These are phyloP conservation scores for Nannoperca obscura DNA, from an alignment of 2,797 vertebrate genomes.

Conservation along the genomic window DNA sequence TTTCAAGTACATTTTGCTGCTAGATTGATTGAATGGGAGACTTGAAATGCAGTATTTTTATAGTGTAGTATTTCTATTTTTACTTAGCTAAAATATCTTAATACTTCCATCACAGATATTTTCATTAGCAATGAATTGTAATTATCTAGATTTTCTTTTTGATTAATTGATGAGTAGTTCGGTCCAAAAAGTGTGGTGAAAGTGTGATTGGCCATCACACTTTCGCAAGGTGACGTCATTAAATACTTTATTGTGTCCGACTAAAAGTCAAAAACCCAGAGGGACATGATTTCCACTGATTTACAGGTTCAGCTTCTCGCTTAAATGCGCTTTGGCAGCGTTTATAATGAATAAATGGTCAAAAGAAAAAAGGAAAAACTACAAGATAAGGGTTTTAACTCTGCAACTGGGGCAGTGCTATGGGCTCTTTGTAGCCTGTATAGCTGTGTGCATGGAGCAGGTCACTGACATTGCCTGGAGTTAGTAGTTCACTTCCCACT, in stretches of 20 bases:
- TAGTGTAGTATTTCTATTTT: not conserved
- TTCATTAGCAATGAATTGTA: not conserved
- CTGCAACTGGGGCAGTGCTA: slow-evolving; percentile 28
- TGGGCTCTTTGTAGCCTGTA: slow-evolving; percentile 7
- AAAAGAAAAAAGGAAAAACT: not conserved
- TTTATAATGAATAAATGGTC: no score
- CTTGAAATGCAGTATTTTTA: not conserved
- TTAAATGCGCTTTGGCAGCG: no score
- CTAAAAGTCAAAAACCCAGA: not conserved
- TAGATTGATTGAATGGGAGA: not conserved
- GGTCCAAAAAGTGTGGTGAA: not conserved
- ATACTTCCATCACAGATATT: not conserved
- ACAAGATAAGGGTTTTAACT: slow-evolving; percentile 4
- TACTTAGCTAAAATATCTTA: not conserved
- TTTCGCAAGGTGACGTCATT: not conserved
- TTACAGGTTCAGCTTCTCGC: not conserved
- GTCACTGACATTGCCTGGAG: slow-evolving; percentile 34
- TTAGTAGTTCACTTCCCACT: slow-evolving; percentile 1
- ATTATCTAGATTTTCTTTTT: not conserved
- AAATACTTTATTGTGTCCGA: not conserved
- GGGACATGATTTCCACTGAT: not conserved
- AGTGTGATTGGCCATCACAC: not conserved
- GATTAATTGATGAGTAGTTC: not conserved
- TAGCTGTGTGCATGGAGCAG: slow-evolving; percentile 6
- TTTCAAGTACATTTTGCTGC: not conserved